Evolutionary conservation across 1,140 invertebrate genomes (phyloP).

Genomic region (Radopholus similis): DNA sequence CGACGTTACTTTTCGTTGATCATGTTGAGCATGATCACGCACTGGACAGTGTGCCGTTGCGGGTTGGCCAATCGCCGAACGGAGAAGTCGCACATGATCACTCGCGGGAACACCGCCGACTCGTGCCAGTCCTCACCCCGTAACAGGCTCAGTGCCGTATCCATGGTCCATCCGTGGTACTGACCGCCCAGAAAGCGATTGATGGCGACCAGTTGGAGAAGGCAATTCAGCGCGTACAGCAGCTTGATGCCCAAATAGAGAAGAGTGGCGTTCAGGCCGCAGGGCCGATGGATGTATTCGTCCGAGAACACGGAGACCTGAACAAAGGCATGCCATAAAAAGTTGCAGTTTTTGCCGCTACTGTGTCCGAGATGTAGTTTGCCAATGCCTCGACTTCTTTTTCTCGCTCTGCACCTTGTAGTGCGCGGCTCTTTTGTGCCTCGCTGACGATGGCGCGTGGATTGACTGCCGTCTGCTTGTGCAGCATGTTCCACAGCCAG

Average conservation of each 20-base stretch:
- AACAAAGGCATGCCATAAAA: too few relatives aligned
- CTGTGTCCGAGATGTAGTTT: conserved; percentile 47
- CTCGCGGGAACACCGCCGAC: conserved; percentile 43
- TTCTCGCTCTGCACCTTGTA: conserved; percentile 39
- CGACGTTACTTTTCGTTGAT: conserved; percentile 50
- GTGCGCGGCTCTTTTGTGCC: conserved; percentile 16
- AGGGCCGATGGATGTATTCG: conserved; percentile 11
- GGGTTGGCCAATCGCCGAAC: conserved; percentile 42
- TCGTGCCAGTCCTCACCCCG: conserved; percentile 44
- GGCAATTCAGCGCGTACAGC: conserved; percentile 62
- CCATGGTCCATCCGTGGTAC: conserved; percentile 62
- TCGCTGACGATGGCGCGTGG: conserved; percentile 38
- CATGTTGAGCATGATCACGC: conserved; percentile 59
- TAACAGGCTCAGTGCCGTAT: conserved; percentile 29
- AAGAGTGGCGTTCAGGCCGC: conserved; percentile 50
- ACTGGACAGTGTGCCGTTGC: conserved; percentile 50
- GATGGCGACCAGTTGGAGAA: conserved; percentile 63
- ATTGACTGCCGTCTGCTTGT: conserved; percentile 58
- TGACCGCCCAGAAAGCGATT: conserved; percentile 63
- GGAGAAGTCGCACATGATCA: conserved; percentile 48
- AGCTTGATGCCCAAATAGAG: conserved; percentile 64
- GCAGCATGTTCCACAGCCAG: conserved; percentile 53
- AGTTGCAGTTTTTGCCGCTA: neutral
- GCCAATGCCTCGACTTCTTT: conserved; percentile 49
- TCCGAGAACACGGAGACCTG: conserved; percentile 3